Evolutionary conservation across 2,888 invertebrate species (phyloP).

Genomic region (Hyposoter didymator): DNA sequence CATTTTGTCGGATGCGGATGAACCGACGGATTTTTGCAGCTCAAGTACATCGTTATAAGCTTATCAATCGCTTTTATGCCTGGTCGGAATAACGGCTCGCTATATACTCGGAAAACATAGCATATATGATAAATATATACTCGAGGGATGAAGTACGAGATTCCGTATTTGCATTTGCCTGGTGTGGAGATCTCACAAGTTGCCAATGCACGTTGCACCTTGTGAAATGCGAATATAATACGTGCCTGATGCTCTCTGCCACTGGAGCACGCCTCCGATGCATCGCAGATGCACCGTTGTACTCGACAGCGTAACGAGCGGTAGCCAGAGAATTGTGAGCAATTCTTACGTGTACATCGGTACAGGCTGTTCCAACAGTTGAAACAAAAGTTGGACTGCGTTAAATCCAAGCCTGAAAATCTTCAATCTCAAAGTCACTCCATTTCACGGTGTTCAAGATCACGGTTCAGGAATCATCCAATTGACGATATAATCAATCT

Average conservation of each 20-base stretch:
- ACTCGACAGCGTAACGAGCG: slow-evolving; percentile 61
- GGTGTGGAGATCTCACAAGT: slow-evolving; percentile 50
- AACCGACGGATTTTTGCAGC: slow-evolving; percentile 1
- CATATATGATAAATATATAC: slow-evolving; percentile 22
- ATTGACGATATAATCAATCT: background rate
- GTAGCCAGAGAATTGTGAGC: slow-evolving; percentile 53
- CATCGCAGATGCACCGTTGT: slow-evolving; percentile 58
- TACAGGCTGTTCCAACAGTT: slow-evolving; percentile 25
- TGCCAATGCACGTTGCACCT: slow-evolving; percentile 53
- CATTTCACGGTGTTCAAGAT: background rate
- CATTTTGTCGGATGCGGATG: slow-evolving; percentile 25
- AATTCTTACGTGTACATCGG: slow-evolving; percentile 14
- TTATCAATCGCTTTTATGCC: slow-evolving; percentile 35
- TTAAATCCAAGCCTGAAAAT: background rate
- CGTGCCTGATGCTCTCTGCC: slow-evolving; percentile 40
- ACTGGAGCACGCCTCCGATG: slow-evolving; percentile 43
- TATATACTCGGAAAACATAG: slow-evolving; percentile 17
- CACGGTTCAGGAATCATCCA: background rate
- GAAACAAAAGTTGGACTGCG: background rate
- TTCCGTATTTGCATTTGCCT: slow-evolving; percentile 52
- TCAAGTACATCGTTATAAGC: slow-evolving; percentile 11
- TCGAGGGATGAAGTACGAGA: slow-evolving; percentile 50
- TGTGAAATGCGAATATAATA: slow-evolving; percentile 55
- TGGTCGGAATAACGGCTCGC: slow-evolving; percentile 23
- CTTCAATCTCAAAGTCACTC: background rate